These are phyloP conservation scores for Blastobasis adustella DNA, from an alignment of 2,888 invertebrate species.

Conservation along the genomic window DNA sequence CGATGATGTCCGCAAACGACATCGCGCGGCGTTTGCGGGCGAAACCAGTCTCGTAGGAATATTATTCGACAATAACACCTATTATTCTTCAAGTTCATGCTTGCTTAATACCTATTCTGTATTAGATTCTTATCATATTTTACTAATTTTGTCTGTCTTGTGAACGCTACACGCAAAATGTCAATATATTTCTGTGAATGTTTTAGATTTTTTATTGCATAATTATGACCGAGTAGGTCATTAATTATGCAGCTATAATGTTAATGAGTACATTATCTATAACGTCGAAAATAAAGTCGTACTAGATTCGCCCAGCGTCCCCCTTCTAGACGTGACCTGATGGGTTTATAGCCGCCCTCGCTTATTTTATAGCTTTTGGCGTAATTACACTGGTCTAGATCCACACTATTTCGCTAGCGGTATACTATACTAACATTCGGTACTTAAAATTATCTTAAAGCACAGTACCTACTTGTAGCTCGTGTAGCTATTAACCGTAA, in stretches of 20 bases:
- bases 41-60: slow-evolving; percentile 1
- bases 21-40: background rate
- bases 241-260: no score
- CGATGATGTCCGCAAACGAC: slow-evolving; percentile 1
- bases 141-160: no score
- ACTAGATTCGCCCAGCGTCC: slow-evolving; percentile 1
- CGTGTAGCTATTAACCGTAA: background rate
- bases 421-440: background rate
- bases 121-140: no score
- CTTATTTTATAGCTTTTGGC: slow-evolving; percentile 17
- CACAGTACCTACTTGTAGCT: background rate
- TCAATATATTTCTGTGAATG: no score
- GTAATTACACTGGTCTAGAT: slow-evolving; percentile 19
- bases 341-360: slow-evolving; percentile 30
- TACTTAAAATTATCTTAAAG: background rate
- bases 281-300: no score
- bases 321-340: slow-evolving; percentile 17
- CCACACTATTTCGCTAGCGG: slow-evolving; percentile 2
- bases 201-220: no score
- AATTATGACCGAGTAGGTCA: no score
- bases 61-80: no score
- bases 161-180: no score
- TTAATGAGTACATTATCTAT: no score
- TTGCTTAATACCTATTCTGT: no score
- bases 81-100: no score